Conservation (phyloP, 2,113 vertebrate genomes). For the Trogon surrucura region DNA sequence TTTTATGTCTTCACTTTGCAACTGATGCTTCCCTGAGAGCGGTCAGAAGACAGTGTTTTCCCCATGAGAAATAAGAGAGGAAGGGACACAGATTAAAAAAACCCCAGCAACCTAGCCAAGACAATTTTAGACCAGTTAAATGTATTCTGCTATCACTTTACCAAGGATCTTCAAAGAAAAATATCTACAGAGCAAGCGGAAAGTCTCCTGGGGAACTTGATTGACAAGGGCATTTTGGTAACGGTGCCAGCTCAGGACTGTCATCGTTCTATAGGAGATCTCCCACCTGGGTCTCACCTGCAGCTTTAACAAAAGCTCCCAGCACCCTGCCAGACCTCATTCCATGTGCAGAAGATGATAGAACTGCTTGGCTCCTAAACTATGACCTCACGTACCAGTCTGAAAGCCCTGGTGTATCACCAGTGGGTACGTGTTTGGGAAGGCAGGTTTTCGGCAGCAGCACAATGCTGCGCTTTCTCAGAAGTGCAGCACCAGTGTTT, state of each 20-base stretch:
- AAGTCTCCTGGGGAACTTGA: not conserved
- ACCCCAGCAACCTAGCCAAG: not conserved
- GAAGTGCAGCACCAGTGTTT: not conserved
- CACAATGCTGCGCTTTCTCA: not conserved
- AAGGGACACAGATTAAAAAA: not conserved
- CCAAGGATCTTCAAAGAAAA: not conserved
- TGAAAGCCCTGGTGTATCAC: not conserved
- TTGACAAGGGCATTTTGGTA: not conserved
- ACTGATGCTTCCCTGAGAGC: not conserved
- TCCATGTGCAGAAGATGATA: not conserved
- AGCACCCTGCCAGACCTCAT: not conserved
- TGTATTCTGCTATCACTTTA: slow-evolving; percentile 55
- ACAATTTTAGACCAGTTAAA: slow-evolving; percentile 49
- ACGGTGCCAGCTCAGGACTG: not conserved
- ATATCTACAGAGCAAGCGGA: slow-evolving; percentile 26
- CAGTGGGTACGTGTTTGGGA: not conserved
- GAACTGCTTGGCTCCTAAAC: fast-evolving
- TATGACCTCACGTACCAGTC: fast-evolving
- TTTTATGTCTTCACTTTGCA: slow-evolving; percentile 64
- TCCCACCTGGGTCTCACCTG: not conserved
- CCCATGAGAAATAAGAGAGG: not conserved
- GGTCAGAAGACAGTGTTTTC: not conserved
- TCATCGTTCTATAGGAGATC: not conserved
- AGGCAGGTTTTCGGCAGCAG: not conserved
- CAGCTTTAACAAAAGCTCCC: not conserved